Base-by-base conservation (phyloP, 2,888 invertebrate genomes). In the Sphaerophoria rueppellii region DNA sequence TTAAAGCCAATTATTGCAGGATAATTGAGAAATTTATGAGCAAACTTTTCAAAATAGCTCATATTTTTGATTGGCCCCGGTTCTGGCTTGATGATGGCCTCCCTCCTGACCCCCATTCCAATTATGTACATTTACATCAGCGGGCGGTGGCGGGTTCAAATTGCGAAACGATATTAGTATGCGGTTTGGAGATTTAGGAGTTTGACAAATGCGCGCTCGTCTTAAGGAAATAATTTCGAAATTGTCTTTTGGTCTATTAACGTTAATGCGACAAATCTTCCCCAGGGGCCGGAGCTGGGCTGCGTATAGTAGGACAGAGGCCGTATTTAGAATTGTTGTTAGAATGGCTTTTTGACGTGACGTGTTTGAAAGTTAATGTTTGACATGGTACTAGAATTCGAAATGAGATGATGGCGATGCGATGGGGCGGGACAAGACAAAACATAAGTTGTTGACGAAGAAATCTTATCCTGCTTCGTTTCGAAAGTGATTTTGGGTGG, bases 21-120 rank as follows among this genome's bases (percentile, higher is more conserved):
- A 77, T 85, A 81, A 85, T 85, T 76, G 72, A 85, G 85, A 81
- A 77, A 85, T 85, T 85, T 85, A 85, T 85, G 80, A 77, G 72
- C 76, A 85, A 85, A 85, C 72, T 85, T 85, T 43, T 54, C 50
- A 60, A 72, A 65, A 69, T 77, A 76, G 52, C 67, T 52, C 34
- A 79, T 65, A 78, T 78, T 69, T 40, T 52, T 82, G 78, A 82
- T 82, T 82, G 43, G 57, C 61, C 55, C 54, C 11, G 14, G 58
- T 34, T 4, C n/a, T 40, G 9, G 0, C 24, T 43, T 43, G 9
- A 43, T 43, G 34, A 4, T 14, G 9, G 11, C 1, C 14, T 34
- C 9, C 12, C 9, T 43, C 43, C 11, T 43, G 11, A 7, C 43
- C 5, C n/a, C 24, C 24, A 24, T 24, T 24, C 24, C 24, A 24